A percentile compares a stretch with the other conserved stretches of the same genome.
Evolutionary conservation across 2,888 invertebrate genomes (phyloP).

Genomic region (Epistrophella euchroma): DNA sequence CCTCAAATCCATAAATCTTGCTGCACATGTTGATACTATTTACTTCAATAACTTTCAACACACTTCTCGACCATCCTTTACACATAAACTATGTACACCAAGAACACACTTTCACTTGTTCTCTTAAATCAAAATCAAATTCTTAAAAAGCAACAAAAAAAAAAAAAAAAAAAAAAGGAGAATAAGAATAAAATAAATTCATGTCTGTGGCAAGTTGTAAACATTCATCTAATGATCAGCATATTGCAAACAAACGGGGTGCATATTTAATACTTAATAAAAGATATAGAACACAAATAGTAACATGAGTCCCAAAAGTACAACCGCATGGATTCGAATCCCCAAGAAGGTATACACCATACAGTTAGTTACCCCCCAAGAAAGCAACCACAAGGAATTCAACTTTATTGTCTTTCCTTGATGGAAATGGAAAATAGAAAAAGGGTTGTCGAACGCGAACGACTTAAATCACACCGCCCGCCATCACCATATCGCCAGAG

Average conservation of each 20-base stretch:
- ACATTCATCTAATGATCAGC: conserved; percentile 75
- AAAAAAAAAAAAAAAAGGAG: conserved; percentile 3
- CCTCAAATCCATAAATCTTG: conserved; percentile 11
- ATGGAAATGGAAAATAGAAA: conserved; percentile 42
- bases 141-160: conserved; percentile 20
- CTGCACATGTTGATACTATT: conserved; percentile 21
- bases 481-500: not conserved
- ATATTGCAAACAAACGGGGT: conserved; percentile 73
- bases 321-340: conserved; percentile 40
- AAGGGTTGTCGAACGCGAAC: conserved; percentile 64
- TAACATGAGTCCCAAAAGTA: conserved; percentile 62
- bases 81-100: no score
- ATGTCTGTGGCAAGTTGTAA: conserved; percentile 65
- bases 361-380: conserved; percentile 7
- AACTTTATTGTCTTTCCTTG: conserved; percentile 59
- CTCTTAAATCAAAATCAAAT: conserved; percentile 50
- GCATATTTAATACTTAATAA: conserved; percentile 74
- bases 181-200: conserved; percentile 1
- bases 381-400: conserved; percentile 34
- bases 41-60: conserved; percentile 46
- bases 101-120: not conserved
- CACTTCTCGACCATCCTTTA: not conserved
- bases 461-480: conserved; percentile 64
- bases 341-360: conserved; percentile 16
- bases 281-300: conserved; percentile 63